These are phyloP conservation scores for Drosophila kanapiae DNA, from an alignment of 1,140 invertebrate species.

Conservation along the genomic window DNA sequence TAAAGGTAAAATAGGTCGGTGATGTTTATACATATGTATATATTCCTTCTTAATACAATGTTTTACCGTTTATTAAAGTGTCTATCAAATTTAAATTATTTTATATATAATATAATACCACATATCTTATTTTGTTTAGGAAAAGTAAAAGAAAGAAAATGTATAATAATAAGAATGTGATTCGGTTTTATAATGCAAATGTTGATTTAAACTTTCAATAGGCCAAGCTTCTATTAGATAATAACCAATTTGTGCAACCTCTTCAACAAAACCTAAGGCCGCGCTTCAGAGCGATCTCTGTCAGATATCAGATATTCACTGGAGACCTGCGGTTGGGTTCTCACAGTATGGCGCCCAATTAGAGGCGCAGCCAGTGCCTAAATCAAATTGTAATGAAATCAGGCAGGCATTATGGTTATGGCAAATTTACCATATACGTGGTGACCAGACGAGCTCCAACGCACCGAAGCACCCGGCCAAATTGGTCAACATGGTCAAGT, in stretches of 20 bases:
- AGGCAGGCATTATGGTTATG: conserved; percentile 76
- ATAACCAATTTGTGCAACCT: neutral
- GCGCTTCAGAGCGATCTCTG: neutral
- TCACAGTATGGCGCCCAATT: conserved; percentile 78
- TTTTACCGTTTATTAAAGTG: too few species aligned
- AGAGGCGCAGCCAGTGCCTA: conserved; percentile 73
- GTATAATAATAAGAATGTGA: neutral
- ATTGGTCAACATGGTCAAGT: conserved; percentile 83
- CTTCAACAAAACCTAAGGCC: neutral
- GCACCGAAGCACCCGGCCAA: conserved; percentile 42
- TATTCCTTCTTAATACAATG: too few species aligned
- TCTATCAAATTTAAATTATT: too few species aligned
- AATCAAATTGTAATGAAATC: conserved; percentile 81
- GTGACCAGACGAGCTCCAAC: conserved; percentile 17
- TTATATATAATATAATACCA: too few species aligned
- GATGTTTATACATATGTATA: too few species aligned
- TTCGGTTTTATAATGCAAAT: too few species aligned
- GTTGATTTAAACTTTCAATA: too few species aligned
- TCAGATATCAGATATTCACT: conserved; percentile 11
- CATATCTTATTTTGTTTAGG: too few species aligned
- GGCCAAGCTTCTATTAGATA: neutral
- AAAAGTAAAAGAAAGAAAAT: neutral
- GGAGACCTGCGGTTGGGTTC: conserved; percentile 49
- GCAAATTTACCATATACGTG: conserved; percentile 80
- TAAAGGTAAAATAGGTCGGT: too few species aligned